Base-by-base conservation (phyloP, 2,888 invertebrate species). In the Cordilura impudica region DNA sequence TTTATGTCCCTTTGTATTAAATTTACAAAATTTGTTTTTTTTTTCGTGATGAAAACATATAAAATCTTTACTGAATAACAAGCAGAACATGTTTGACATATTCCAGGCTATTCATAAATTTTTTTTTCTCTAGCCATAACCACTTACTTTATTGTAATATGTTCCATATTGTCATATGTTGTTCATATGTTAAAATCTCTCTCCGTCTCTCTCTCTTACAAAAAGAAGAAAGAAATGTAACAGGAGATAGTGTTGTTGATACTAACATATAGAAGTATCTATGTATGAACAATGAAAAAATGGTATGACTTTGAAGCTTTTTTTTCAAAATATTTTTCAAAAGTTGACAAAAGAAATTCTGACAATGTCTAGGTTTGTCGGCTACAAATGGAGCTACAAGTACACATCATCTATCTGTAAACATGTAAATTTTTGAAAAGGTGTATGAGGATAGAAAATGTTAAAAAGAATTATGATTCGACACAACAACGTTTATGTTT, bases 261-360 rank as follows among this genome's bases (percentile, higher is more conserved):
- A 43, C 35, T 70, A 75, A 71, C 74, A 79, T 51, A 75, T 75
- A 51, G 45, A 79, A 56, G 71, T 67, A 67, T 66, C 54, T n/a
- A n/a, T n/a, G n/a, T n/a, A n/a, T n/a, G n/a, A 71, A 45, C 66
- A 49, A 56, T 16, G 51, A 61, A 66, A 56, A 58, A n/a, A 26
- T 45, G 53, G 53, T 43, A 61, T 56, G 78, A 77, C 69, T 78
- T 72, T 78, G 75, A 78, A 81, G 81, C 67, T 77, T 26, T 31
- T 45, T n/a, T 23, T 31, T 23, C n/a, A n/a, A n/a, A n/a, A n/a
- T 21, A 10, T 18, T 12, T 29, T 23, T 6, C 26, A 39, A 56
- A 82, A 81, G 78, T 79, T 81, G 81, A 83, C 83, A 83, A 82
- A 83, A 83, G 83, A 81, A 77, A 81, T 83, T 82, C 75, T 75